Base-by-base conservation (phyloP, 2,797 vertebrate species). In the Enteromius treurensis region DNA sequence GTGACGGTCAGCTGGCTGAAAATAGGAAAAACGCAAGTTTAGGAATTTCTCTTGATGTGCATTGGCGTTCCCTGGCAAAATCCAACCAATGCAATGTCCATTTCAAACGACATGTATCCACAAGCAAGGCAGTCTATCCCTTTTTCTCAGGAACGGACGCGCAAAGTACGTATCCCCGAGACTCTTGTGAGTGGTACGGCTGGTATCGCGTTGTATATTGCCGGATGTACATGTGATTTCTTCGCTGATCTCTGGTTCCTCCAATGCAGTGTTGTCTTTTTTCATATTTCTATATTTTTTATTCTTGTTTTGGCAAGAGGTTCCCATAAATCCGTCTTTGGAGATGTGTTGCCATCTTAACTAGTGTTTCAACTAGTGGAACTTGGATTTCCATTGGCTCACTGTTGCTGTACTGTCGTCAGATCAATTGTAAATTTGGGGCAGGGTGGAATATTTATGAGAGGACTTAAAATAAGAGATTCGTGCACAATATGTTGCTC, bases 351-450 rank as follows among this genome's bases (percentile, higher is more conserved):
- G 58, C 65, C 71, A 80, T 71, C 87, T 49, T 78, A 88, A 86
- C 89, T 87, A 75, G 65, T 88, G 89, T 87, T 89, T 92, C 91
- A 93, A 93, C 92, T 93, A 91, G 92, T 93, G 92, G 89, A 93
- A 93, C 90, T 93, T 93, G 89, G 89, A 90, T 79, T 91, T 29
- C 79, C 79, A 82, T 84, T 77, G 88, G 86, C 85, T 86, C 65
- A 80, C 85, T 80, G 85, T 83, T 84, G 85, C 85, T 86, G 82
- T 79, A 83, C 80, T 78, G 81, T 75, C 65, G 71, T 81, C 85
- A 81, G 81, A 86, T 84, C 81, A 55, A 65, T 80, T 83, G 81
- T 74, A 83, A 29, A 83, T 86, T 81, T 86, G 49, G 77, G 78
- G 42, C 64, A 79, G 82, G 77, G 69, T 73, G 34, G 60, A 83